Conservation (phyloP, 2,888 invertebrate genomes). For the Caenorhabditis japonica region DNA sequence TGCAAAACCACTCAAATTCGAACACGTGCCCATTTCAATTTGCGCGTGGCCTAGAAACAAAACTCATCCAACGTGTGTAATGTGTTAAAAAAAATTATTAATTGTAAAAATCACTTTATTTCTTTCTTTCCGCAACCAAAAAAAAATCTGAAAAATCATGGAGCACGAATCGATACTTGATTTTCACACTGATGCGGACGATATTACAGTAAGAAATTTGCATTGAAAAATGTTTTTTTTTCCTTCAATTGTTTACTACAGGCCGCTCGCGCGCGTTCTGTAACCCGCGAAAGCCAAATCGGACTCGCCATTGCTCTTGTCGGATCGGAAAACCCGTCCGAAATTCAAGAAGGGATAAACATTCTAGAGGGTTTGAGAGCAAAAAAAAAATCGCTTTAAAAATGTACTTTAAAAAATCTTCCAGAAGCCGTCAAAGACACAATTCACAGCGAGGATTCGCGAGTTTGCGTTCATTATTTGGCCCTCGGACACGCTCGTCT, state of each 20-base stretch:
- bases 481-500: conserved; percentile 40
- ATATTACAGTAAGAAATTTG: conserved; percentile 16
- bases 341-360: conserved; percentile 24
- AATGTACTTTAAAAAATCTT: conserved; percentile 3
- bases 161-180: conserved; percentile 34
- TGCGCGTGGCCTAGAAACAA: no score
- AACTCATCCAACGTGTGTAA: no score
- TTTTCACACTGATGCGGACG: conserved; percentile 14
- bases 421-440: conserved; percentile 30
- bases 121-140: no score
- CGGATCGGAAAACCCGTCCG: conserved; percentile 17
- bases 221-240: not conserved
- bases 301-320: conserved; percentile 25
- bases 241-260: not conserved
- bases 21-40: no score
- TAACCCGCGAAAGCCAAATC: conserved; percentile 26
- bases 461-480: conserved; percentile 31
- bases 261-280: conserved; percentile 24
- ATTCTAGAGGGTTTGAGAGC: conserved; percentile 33
- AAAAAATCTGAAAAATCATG: conserved; percentile 5
- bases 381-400: not conserved
- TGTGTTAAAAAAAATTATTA: no score
- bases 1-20: no score
- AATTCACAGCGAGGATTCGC: conserved; percentile 26
- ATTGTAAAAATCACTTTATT: no score